A percentile compares a stretch with the other conserved stretches of the same genome.
Conservation (phyloP, 2,113 vertebrate species). For the Lasiurus borealis region DNA sequence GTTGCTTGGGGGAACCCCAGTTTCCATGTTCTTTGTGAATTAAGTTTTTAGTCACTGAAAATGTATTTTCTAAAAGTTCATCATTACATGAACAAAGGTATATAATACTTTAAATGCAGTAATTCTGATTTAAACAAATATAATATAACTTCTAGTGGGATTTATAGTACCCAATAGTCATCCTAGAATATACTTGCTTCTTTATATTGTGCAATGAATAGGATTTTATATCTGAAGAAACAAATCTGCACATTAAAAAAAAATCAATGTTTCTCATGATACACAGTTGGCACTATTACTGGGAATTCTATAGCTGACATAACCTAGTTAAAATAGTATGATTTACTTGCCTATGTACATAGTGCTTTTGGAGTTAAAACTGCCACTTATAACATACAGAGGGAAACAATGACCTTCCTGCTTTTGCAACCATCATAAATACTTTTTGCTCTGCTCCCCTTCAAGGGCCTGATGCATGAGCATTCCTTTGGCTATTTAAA, state of each 20-base stretch:
- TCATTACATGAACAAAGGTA: constrained; percentile 72
- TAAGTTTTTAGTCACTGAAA: constrained; percentile 73
- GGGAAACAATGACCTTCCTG: constrained; percentile 86
- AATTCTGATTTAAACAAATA: constrained; percentile 85
- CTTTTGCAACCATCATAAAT: constrained; percentile 85
- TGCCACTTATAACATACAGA: constrained; percentile 84
- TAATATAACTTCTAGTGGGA: constrained; percentile 74
- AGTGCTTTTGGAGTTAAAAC: constrained; percentile 86
- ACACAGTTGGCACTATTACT: constrained; percentile 86
- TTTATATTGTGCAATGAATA: constrained; percentile 86
- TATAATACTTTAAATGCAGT: constrained; percentile 83
- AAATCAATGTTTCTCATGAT: constrained; percentile 86
- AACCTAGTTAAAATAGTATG: constrained; percentile 87
- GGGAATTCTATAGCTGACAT: constrained; percentile 85
- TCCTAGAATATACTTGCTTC: constrained; percentile 81
- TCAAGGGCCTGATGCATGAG: constrained; percentile 85
- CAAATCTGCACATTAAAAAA: constrained; percentile 85
- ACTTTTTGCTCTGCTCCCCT: constrained; percentile 84
- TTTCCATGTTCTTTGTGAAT: constrained; percentile 39
- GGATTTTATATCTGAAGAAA: constrained; percentile 87
- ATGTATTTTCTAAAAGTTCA: constrained; percentile 82
- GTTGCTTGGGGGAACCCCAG: background rate
- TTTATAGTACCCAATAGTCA: constrained; percentile 82
- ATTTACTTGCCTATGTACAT: constrained; percentile 85
- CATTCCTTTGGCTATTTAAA: constrained; percentile 83